Evolutionary conservation across 2,797 vertebrate species (phyloP).

Genomic region (Lepus oiostolus): DNA sequence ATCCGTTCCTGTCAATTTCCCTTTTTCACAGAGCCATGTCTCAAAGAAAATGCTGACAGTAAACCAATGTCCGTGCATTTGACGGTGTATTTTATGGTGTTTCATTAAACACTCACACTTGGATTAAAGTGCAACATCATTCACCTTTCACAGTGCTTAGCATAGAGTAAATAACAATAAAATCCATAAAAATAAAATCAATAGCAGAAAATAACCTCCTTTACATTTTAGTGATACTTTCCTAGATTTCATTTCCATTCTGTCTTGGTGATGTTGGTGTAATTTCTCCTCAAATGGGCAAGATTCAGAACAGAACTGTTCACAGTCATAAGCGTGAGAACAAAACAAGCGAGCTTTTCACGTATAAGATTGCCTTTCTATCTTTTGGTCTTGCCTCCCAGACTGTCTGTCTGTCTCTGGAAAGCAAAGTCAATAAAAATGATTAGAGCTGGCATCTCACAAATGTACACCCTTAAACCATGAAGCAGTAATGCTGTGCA

Average conservation of each 20-base stretch:
- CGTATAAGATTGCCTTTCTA: slow-evolving; percentile 81
- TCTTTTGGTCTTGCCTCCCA: slow-evolving; percentile 82
- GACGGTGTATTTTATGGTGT: slow-evolving; percentile 36
- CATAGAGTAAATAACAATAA: not conserved
- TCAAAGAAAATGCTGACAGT: not conserved
- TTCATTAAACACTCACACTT: slow-evolving; percentile 67
- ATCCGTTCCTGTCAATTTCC: not conserved
- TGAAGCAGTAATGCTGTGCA: slow-evolving; percentile 88
- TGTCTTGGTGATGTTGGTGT: not conserved
- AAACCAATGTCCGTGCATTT: not conserved
- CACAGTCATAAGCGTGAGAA: slow-evolving; percentile 79
- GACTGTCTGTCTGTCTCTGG: slow-evolving; percentile 88
- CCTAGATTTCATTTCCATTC: slow-evolving; percentile 6
- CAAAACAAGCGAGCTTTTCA: slow-evolving; percentile 76
- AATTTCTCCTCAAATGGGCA: slow-evolving; percentile 45
- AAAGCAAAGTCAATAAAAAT: slow-evolving; percentile 90
- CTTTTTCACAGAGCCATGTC: not conserved
- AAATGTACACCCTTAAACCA: slow-evolving; percentile 89
- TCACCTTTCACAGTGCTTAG: not conserved
- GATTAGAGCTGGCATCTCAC: slow-evolving; percentile 89
- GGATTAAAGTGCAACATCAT: not conserved
- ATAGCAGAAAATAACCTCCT: slow-evolving; percentile 44
- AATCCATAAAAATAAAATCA: slow-evolving; percentile 45
- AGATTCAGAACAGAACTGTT: slow-evolving; percentile 71
- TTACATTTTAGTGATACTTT: slow-evolving; percentile 9